Conservation (phyloP, 2,888 invertebrate species). For the Sinhomidia bicolor region DNA sequence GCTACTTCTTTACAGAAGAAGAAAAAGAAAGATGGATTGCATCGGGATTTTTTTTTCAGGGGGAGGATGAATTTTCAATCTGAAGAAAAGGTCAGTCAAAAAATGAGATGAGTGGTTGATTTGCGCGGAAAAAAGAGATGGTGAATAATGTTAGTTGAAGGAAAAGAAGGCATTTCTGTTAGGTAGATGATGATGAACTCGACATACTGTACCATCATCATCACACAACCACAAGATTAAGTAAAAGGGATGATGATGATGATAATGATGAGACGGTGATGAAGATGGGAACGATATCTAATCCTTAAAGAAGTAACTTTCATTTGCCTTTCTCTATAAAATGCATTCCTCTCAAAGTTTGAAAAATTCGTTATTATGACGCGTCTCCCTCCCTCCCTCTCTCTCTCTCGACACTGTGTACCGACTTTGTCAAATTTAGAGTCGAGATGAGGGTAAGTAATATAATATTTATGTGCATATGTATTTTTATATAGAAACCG, state of each 20-base stretch:
- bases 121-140: neutral
- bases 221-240: neutral
- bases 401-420: constrained; percentile 13
- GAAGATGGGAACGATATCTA: constrained; percentile 31
- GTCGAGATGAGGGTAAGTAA: neutral
- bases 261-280: too few relatives aligned
- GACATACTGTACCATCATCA: neutral
- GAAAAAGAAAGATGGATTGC: constrained; percentile 43
- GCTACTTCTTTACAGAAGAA: neutral
- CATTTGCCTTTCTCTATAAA: constrained; percentile 40
- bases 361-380: constrained; percentile 49
- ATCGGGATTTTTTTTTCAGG: constrained; percentile 46
- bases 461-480: neutral
- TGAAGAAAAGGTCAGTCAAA: constrained; percentile 34
- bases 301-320: constrained; percentile 61
- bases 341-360: constrained; percentile 33
- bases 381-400: neutral
- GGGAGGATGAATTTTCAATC: constrained; percentile 45
- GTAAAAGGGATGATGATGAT: constrained; percentile 38
- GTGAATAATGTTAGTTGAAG: constrained; percentile 9
- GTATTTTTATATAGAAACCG: neutral
- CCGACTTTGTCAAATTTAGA: constrained; percentile 10
- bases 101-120: constrained; percentile 4
- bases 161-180: constrained; percentile 12
- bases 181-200: neutral